Evolutionary conservation across 2,888 invertebrate species (phyloP).

Genomic region (Xylocampa areola): DNA sequence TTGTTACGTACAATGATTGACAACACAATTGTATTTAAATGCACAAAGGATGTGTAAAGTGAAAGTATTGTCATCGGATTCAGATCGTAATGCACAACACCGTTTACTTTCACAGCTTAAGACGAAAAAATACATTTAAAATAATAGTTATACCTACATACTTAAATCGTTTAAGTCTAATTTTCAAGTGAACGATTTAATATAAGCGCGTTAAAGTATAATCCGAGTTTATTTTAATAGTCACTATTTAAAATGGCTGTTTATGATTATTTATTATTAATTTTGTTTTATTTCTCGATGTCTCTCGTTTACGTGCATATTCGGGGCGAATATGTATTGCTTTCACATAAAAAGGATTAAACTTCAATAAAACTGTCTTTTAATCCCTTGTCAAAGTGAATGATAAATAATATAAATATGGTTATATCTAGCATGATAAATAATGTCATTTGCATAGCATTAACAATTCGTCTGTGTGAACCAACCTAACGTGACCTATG

Average conservation of each 20-base stretch:
- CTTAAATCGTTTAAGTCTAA: too few species aligned
- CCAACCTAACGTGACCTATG: too few species aligned
- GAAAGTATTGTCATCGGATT: constrained; percentile 41
- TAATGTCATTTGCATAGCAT: neutral
- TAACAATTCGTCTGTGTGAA: too few species aligned
- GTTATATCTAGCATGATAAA: neutral
- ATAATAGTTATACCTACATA: too few species aligned
- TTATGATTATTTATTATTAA: neutral
- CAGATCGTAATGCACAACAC: constrained; percentile 24
- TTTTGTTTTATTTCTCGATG: neutral
- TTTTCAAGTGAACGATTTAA: too few species aligned
- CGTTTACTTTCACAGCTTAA: constrained; percentile 38
- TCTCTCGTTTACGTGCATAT: neutral
- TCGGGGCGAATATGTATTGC: neutral
- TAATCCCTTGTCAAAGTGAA: neutral
- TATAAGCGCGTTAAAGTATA: neutral
- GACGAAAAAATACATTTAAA: constrained; percentile 7
- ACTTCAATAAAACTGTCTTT: neutral
- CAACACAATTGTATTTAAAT: constrained; percentile 45
- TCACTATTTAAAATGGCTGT: neutral
- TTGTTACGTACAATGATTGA: constrained; percentile 19
- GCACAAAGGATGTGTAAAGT: constrained; percentile 47
- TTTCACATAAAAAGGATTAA: neutral
- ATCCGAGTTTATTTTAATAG: neutral
- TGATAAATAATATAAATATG: neutral